Base-by-base conservation (phyloP, 1,140 invertebrate genomes). In the Magallana gigas region DNA sequence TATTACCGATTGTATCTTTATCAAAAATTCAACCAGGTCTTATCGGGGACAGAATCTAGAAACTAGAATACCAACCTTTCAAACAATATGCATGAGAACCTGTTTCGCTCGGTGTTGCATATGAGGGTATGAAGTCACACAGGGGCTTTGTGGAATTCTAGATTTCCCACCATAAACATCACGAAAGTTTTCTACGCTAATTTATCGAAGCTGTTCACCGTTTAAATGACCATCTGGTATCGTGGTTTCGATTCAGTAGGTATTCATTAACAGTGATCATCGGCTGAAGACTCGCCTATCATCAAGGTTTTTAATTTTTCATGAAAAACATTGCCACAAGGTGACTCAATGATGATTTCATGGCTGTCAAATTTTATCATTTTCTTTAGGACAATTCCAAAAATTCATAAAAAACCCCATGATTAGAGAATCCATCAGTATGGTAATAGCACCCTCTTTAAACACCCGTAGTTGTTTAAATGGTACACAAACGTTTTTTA, bases 1-100 rank as follows among this genome's bases (percentile, higher is more conserved):
- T 84, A 81, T 57, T 84, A 29, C 60, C 80, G 88, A 89, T 89
- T 85, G 86, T 89, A 89, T 89, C 88, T 86, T 60, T 86, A 81
- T 76, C 85, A 86, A 89, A 88, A 86, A 88, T 88, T 88, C 58
- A 88, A 86, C 85, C 80, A 76, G 68, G 16, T 18, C 59, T 86
- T 89, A 89, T 89, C 88, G 16, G 60, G 59, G 57, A 12, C 23
- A 81, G 83, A 64, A 89, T 89, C 88, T 64, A 18, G 88, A 89
- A 89, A 89, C 80, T 29, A 62, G 88, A 89, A 84, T 76, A 88
- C 83, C 81, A 57, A 82, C 85, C 58, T 83, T 64, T 71, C 64
- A 86, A 64, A 36, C 87, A 60, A 83, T 64, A 85, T 76, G 60
- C 29, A 87, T 83, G 60, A 71, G 62, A 57, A 83, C 83, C 23